Base-by-base conservation (phyloP, 2,113 vertebrate genomes). In the Anarrhichthys ocellatus region DNA sequence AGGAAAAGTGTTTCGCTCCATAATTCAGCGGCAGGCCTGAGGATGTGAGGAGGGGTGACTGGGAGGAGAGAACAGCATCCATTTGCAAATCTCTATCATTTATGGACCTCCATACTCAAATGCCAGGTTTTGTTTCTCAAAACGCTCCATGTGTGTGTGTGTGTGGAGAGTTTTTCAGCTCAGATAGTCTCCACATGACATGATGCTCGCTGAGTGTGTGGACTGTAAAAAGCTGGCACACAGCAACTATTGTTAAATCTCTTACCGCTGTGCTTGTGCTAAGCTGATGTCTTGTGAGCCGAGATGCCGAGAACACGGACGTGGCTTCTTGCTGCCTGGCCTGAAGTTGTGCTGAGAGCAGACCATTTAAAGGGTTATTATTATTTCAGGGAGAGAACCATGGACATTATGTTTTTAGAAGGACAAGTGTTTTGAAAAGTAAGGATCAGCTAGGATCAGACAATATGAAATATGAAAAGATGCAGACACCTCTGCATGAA, bases 61-160 rank as follows among this genome's bases (percentile, higher is more conserved):
- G 62, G 83, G 77, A 82, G 84, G 15, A 73, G 76, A 76, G 63
- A 88, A 74, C 70, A 80, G 83, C 87, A 82, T 88, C 92, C 92
- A 90, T 93, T 94, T 91, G 88, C 88, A 89, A 81, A 89, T 79
- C 78, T 92, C 82, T 69, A 92, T 92, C 92, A 93, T 93, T 94
- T 87, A 91, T 92, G 75, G 80, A 81, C 64, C 34, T 82, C 46
- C 34, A 44, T 85, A 71, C 86, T 81, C 79, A 73, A 76, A 88
- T 82, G 77, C 73, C 77, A 89, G 62, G 72, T 86, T 82, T 73
- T 81, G 75, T 87, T 83, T 73, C 64, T 80, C 64, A 72, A 76
- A 83, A 27, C 13, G 7, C 54, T 73, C 7, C 11, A 0, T 9
- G 17, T 58, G 29, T 29, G 29, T 34, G 56, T 62, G 73, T 18